These are phyloP conservation scores for Camptogramma bilineatum DNA, from an alignment of 2,888 invertebrate species.

Conservation along the genomic window DNA sequence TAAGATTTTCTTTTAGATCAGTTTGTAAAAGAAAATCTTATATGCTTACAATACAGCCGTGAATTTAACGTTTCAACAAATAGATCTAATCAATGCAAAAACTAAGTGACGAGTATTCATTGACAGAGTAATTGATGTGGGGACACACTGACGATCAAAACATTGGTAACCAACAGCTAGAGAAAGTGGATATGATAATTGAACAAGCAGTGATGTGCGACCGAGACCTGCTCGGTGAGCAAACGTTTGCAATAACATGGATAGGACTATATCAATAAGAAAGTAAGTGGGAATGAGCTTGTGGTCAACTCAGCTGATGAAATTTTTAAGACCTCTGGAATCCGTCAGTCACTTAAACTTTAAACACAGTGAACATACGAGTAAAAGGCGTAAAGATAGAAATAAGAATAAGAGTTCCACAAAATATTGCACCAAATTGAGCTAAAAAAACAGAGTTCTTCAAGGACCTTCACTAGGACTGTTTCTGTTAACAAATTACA, in stretches of 20 bases:
- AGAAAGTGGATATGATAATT: conserved; percentile 85
- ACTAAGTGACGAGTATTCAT: conserved; percentile 10
- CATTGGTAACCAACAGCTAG: conserved; percentile 54
- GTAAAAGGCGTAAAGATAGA: no score
- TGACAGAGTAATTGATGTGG: conserved; percentile 19
- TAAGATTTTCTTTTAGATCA: no score
- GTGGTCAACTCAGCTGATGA: no score
- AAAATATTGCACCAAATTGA: neutral
- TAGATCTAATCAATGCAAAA: no score
- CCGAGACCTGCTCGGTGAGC: conserved; percentile 54
- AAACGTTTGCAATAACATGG: conserved; percentile 49
- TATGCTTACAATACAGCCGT: no score
- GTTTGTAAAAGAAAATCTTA: no score
- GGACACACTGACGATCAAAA: conserved; percentile 35
- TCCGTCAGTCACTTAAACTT: no score
- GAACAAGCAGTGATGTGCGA: conserved; percentile 76
- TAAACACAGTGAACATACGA: no score
- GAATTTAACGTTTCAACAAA: no score
- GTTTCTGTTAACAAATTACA: neutral
- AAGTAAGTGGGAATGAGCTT: neutral
- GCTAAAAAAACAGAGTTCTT: neutral
- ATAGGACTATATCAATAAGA: conserved; percentile 39
- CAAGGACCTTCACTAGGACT: neutral
- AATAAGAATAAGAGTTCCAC: no score
- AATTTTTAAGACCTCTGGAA: no score